Evolutionary conservation across 2,113 vertebrate genomes (phyloP), one percentile per base, ranked within the genome.

Genomic region (Xiphophorus couchianus): DNA sequence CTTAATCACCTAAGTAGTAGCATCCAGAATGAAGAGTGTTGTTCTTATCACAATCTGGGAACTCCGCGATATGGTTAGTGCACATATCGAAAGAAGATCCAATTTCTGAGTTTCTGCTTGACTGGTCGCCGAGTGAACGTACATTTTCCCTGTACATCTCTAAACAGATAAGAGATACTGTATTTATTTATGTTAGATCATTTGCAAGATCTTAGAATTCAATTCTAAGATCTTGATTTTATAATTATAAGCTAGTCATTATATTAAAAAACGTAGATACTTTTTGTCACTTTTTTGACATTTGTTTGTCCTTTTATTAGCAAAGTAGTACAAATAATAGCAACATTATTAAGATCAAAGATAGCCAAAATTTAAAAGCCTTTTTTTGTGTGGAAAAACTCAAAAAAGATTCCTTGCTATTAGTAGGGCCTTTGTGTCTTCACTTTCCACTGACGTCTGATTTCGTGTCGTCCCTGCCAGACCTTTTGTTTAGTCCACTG

Each of bases 401-500:
- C 28, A 35, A 71, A 60, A 27, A 37, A 69, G 44, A 48, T 63
- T 5, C 17, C 28, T 15, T 27, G 27, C 62, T 7, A 30, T 37
- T 39, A 35, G n/a, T 39, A n/a, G 30, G 4, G 10, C 14, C 42
- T 51, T 13, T 3, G 9, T 73, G 60, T 0, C 1, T 54, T 94
- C 73, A 88, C 75, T 94, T 86, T 71, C 80, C 76, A 78, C 88
- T 92, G 65, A 73, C 25, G 3, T 92, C 88, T 67, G 82, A 86
- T 73, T 93, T 93, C 78, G 91, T 91, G 76, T 96, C 96, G 81
- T 95, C 95, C 60, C 94, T 98, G 71, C 90, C 88, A 74, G 93
- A 92, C 88, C 95, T 96, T 91, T 99, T 99, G 77, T 95, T 97
- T 61, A 97, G 88, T 60, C 97, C 97, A 77, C 98, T 97, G 91